Evolutionary conservation across 2,888 invertebrate genomes (phyloP), one percentile per base, ranked within the genome.

Genomic region (Leptinotarsa tumamoca): DNA sequence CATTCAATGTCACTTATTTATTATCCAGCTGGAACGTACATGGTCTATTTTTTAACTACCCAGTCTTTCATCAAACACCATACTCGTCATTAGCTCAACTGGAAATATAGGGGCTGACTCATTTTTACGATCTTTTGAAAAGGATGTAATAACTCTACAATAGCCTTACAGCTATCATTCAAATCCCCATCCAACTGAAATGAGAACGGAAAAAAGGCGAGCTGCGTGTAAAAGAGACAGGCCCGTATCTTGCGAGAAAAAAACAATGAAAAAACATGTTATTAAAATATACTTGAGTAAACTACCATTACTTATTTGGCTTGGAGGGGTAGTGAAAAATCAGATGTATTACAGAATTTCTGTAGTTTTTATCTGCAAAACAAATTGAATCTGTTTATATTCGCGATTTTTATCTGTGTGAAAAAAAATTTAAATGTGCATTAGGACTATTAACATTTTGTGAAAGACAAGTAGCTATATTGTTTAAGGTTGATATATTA

Each of bases 111-210:
- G 63, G 63, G 63, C 63, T 63, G 63, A 63, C 33, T 63, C 63
- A 43, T 33, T 33, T 63, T 63, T 63, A 63, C n/a, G 63, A 63
- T 43, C 63, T 63, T 63, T 63, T 63, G 43, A 43, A 63, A 63
- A 63, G 63, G 63, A 63, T 63, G 63, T 63, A 63, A 63, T 63
- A 63, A 63, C 63, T 63, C 18, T 18, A 63, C 63, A 63, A 63
- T 63, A 17, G 63, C 63, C 63, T 63, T 63, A 63, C 63, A 43
- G 63, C 63, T 27, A 63, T 63, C 63, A 63, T 33, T 63, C 63
- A 63, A 63, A 63, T 63, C 43, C 63, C 63, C 63, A 63, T 63
- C 63, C 17, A 63, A 63, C 63, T 63, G 27, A 33, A 63, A 27
- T 33, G 43, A 14, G 33, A 63, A 33, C 33, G 33, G 1, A 63